These are phyloP conservation scores for Montipora capricornis DNA, from an alignment of 64 coral and sea anemone species.

Conservation along the genomic window DNA sequence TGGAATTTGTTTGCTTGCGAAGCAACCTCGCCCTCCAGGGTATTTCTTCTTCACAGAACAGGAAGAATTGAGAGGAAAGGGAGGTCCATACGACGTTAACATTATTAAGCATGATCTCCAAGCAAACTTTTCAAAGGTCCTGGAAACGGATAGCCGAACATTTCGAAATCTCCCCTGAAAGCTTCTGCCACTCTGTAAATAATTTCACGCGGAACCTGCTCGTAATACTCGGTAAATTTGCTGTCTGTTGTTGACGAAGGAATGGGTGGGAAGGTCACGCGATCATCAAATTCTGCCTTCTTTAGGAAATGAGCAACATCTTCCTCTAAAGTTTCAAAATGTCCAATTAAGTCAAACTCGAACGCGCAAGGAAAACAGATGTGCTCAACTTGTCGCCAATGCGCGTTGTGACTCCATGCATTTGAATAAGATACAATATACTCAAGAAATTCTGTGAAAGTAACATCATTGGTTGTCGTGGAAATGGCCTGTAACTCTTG, in stretches of 20 bases:
- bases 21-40: too few relatives aligned
- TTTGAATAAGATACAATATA: not conserved
- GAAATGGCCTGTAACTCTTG: not conserved
- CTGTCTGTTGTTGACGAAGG: not conserved
- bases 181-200: constrained; percentile 21
- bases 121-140: constrained; percentile 19
- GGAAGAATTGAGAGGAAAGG: too few relatives aligned
- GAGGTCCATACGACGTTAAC: too few relatives aligned
- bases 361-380: constrained; percentile 52
- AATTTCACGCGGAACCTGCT: constrained; percentile 4
- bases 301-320: constrained; percentile 12
- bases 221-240: constrained; percentile 7
- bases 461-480: constrained; percentile 12
- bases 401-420: not conserved
- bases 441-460: constrained; percentile 33
- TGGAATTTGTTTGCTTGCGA: too few relatives aligned
- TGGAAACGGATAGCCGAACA: constrained; percentile 44
- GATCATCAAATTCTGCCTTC: constrained; percentile 29
- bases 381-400: constrained; percentile 19
- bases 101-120: not conserved
- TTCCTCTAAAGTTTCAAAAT: constrained; percentile 33
- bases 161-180: constrained; percentile 45
- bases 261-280: constrained; percentile 20
- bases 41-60: too few relatives aligned
- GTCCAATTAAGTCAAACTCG: constrained; percentile 49